Evolutionary conservation across 2,888 invertebrate species (phyloP).

Genomic region (Caenorhabditis sulstoni): DNA sequence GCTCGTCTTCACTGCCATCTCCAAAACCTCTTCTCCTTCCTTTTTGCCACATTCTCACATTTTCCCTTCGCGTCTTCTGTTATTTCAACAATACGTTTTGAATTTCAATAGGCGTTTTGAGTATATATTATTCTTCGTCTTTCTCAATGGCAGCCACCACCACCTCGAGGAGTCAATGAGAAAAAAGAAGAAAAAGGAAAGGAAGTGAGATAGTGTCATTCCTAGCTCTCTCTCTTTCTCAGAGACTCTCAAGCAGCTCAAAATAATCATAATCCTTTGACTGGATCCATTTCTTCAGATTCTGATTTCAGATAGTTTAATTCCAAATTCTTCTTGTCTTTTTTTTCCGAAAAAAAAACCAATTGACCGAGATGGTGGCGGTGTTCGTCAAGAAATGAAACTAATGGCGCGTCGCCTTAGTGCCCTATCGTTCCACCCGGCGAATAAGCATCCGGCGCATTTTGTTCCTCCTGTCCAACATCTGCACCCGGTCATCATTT

Average conservation of each 20-base stretch:
- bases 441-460: constrained; percentile 18
- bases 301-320: constrained; percentile 6
- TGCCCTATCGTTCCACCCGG: constrained; percentile 22
- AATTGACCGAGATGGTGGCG: constrained; percentile 1
- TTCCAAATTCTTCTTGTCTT: not conserved
- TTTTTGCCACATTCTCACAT: constrained; percentile 23
- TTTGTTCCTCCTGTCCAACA: constrained; percentile 47
- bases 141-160: constrained; percentile 1
- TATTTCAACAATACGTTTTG: constrained; percentile 31
- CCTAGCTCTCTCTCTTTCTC: not conserved
- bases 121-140: constrained; percentile 15
- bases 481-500: constrained; percentile 58
- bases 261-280: not conserved
- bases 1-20: constrained; percentile 28
- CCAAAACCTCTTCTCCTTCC: constrained; percentile 19
- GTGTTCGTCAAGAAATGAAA: constrained; percentile 32
- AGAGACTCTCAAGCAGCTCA: too few species aligned
- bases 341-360: not conserved
- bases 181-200: not conserved
- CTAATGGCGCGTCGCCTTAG: constrained; percentile 43
- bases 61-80: not conserved
- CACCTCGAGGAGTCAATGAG: not conserved
- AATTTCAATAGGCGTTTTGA: constrained; percentile 32
- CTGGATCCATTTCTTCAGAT: too few species aligned
- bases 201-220: not conserved